Evolutionary conservation across 2,888 invertebrate species (phyloP).

Genomic region (Tinea semifulvella): DNA sequence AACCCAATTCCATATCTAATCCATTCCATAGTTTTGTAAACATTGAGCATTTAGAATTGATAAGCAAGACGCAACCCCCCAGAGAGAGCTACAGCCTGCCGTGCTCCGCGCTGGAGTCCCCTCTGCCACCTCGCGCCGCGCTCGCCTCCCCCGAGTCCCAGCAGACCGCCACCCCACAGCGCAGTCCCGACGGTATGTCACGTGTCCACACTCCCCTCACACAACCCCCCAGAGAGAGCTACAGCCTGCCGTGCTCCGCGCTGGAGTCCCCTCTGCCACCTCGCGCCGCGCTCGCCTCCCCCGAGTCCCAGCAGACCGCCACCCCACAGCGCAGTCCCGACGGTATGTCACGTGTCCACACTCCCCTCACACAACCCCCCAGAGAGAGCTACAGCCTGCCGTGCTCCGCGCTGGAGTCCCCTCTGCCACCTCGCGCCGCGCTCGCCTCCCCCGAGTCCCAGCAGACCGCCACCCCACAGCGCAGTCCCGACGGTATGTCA

Average conservation of each 20-base stretch:
- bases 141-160: conserved; percentile 70
- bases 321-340: conserved; percentile 54
- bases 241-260: conserved; percentile 69
- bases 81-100: conserved; percentile 71
- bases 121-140: conserved; percentile 57
- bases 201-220: neutral
- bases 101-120: conserved; percentile 66
- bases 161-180: conserved; percentile 43
- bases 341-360: too few species aligned
- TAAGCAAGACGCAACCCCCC: too few species aligned
- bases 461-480: conserved; percentile 43
- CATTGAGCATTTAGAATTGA: too few species aligned
- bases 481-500: conserved; percentile 63
- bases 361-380: too few species aligned
- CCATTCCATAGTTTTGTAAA: too few species aligned
- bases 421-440: conserved; percentile 57
- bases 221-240: conserved; percentile 55
- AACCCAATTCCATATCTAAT: too few species aligned
- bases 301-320: conserved; percentile 55
- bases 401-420: conserved; percentile 66
- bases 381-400: conserved; percentile 71
- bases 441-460: conserved; percentile 70
- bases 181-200: conserved; percentile 54
- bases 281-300: conserved; percentile 71
- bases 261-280: conserved; percentile 56